phyloP scores from a whole-genome alignment of 2,888 invertebrate genomes.

The Dione vanillae region DNA sequence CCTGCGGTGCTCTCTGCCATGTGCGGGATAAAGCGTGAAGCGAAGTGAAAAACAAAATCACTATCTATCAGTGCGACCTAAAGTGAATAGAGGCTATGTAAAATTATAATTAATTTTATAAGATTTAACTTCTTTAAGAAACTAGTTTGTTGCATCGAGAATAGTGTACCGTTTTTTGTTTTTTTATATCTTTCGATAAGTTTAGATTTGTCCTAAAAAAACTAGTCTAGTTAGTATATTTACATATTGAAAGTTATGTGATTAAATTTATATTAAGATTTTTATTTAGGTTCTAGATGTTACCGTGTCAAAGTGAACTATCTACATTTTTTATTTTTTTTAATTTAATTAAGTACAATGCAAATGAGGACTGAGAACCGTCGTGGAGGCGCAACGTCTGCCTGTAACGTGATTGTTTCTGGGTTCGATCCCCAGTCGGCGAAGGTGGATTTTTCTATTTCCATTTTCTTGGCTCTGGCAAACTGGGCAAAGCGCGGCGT shows the following conservation, averaged over 20 bases:
- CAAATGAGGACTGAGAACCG: too few relatives aligned
- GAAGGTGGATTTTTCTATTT: too few relatives aligned
- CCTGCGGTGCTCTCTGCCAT: too few relatives aligned
- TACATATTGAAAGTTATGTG: background rate
- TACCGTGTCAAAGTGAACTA: background rate
- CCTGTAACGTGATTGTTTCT: too few relatives aligned
- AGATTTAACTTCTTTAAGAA: background rate
- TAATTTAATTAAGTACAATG: too few relatives aligned
- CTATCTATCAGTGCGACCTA: background rate
- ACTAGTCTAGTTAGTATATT: background rate
- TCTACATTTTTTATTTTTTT: background rate
- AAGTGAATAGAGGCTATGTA: background rate
- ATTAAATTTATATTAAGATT: background rate
- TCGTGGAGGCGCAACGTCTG: too few relatives aligned
- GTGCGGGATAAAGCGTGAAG: too few relatives aligned
- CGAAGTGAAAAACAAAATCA: too few relatives aligned
- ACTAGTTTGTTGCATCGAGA: background rate
- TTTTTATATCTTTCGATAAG: slow-evolving; percentile 15
- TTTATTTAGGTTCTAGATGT: background rate
- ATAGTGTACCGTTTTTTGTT: background rate
- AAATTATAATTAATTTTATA: background rate
- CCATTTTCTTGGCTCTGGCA: too few relatives aligned
- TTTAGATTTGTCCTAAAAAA: background rate
- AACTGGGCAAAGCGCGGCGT: too few relatives aligned
- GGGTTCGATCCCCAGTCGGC: too few relatives aligned